These are phyloP conservation scores for Cyrtonyx montezumae DNA, from an alignment of 2,113 vertebrate species.

Conservation along the genomic window DNA sequence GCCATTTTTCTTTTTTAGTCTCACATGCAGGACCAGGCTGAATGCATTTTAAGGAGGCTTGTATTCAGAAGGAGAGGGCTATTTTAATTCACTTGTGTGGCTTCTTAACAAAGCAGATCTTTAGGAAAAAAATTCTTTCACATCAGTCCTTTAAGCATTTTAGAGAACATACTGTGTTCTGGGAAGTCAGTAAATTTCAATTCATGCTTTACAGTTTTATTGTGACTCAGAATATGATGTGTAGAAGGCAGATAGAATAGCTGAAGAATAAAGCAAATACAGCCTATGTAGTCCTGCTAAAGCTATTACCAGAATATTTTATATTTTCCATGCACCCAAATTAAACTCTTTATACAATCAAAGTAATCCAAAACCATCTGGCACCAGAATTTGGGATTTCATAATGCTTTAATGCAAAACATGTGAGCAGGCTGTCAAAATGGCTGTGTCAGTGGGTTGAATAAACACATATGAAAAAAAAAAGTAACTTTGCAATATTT, in stretches of 20 bases:
- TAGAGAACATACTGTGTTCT: neutral
- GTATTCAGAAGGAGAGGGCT: conserved; percentile 10
- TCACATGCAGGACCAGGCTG: neutral
- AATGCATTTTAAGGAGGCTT: neutral
- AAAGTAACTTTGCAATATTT: neutral
- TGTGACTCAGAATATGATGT: neutral
- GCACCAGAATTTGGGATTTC: conserved; percentile 48
- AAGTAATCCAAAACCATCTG: conserved; percentile 59
- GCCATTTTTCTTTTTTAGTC: neutral
- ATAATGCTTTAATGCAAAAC: conserved; percentile 55
- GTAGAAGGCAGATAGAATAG: conserved; percentile 21
- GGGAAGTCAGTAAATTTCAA: neutral
- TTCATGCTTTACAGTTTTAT: conserved; percentile 1
- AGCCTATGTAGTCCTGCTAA: conserved; percentile 31
- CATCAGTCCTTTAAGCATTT: neutral
- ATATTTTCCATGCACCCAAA: conserved; percentile 51
- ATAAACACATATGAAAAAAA: neutral
- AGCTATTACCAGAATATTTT: conserved; percentile 40
- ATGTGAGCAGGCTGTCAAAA: conserved; percentile 36
- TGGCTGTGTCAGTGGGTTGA: neutral
- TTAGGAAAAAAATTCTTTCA: conserved; percentile 44
- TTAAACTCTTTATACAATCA: conserved; percentile 36
- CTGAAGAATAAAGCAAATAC: conserved; percentile 10
- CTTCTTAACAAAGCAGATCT: conserved; percentile 37
- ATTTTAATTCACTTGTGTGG: conserved; percentile 31